Percentiles rank a stretch among this genome's conserved stretches.
Evolutionary conservation across 2,113 vertebrate species (phyloP).

Genomic region (Crocuta crocuta): DNA sequence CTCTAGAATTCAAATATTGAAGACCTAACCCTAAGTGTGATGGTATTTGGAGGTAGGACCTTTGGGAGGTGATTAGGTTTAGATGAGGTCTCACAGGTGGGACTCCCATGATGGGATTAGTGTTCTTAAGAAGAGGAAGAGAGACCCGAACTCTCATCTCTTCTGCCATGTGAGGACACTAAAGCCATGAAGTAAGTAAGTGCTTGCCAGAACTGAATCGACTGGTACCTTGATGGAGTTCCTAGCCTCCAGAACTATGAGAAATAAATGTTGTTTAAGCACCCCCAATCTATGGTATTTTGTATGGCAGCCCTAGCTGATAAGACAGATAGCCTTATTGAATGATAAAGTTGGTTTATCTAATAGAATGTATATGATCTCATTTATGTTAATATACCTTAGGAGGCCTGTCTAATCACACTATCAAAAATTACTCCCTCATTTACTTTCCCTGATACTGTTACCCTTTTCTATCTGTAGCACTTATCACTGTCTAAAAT

Average conservation of each 20-base stretch:
- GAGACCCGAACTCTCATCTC: neutral
- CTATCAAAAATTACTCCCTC: neutral
- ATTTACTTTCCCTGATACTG: neutral
- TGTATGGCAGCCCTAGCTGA: neutral
- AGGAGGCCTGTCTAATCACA: neutral
- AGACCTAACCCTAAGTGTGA: neutral
- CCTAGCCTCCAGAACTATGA: neutral
- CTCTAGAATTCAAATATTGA: neutral
- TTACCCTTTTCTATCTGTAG: neutral
- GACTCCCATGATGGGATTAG: neutral
- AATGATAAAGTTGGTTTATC: neutral
- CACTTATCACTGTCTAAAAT: neutral
- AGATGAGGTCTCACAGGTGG: neutral
- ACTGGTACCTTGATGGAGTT: neutral
- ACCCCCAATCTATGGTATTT: neutral
- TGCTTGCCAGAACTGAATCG: neutral
- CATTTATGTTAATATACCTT: neutral
- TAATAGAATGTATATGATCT: neutral
- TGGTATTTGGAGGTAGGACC: neutral
- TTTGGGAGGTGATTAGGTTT: neutral
- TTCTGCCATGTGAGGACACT: neutral
- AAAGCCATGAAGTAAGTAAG: neutral
- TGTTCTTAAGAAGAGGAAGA: slow-evolving; percentile 5
- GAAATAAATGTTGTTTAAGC: neutral
- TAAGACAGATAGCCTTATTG: neutral